phyloP scores from a whole-genome alignment of 2,797 vertebrate genomes.

The Margarornis squamiger region DNA sequence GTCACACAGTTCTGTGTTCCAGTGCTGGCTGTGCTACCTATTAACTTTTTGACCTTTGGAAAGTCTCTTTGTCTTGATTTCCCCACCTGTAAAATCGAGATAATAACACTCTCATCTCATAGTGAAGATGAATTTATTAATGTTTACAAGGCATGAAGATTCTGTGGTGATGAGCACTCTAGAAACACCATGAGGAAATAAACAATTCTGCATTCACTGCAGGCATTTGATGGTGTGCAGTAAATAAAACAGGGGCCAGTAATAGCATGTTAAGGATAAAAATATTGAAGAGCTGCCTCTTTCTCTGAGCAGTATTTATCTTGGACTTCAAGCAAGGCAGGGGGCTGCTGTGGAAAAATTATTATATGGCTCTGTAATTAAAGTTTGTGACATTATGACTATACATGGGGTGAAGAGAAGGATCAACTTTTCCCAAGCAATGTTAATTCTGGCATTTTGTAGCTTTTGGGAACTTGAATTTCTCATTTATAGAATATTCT shows the following conservation, averaged over 20 bases:
- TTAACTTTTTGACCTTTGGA: slow-evolving; percentile 62
- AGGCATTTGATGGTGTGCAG: slow-evolving; percentile 66
- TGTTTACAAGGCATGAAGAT: slow-evolving; percentile 70
- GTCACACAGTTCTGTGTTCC: slow-evolving; percentile 26
- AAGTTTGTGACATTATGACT: slow-evolving; percentile 25
- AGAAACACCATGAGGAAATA: slow-evolving; percentile 67
- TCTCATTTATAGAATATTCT: neutral
- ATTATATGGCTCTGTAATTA: slow-evolving; percentile 30
- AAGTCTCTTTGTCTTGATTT: slow-evolving; percentile 69
- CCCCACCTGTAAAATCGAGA: slow-evolving; percentile 64
- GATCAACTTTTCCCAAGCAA: neutral
- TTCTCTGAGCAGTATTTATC: slow-evolving; percentile 47
- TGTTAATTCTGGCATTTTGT: neutral
- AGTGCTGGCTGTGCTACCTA: slow-evolving; percentile 29
- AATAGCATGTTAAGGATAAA: slow-evolving; percentile 48
- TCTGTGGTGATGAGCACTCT: slow-evolving; percentile 67
- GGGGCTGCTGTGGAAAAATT: slow-evolving; percentile 13
- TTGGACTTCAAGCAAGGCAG: slow-evolving; percentile 19
- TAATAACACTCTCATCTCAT: slow-evolving; percentile 64
- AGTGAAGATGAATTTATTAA: slow-evolving; percentile 70
- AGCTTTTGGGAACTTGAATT: neutral
- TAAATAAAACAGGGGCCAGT: slow-evolving; percentile 59
- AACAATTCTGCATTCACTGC: slow-evolving; percentile 67
- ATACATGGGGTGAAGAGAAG: neutral
- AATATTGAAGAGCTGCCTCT: slow-evolving; percentile 54